A percentile compares a stretch with the other conserved stretches of the same genome.
Conservation (phyloP, 92 coral and sea anemone species). For the Scolanthus callimorphus region DNA sequence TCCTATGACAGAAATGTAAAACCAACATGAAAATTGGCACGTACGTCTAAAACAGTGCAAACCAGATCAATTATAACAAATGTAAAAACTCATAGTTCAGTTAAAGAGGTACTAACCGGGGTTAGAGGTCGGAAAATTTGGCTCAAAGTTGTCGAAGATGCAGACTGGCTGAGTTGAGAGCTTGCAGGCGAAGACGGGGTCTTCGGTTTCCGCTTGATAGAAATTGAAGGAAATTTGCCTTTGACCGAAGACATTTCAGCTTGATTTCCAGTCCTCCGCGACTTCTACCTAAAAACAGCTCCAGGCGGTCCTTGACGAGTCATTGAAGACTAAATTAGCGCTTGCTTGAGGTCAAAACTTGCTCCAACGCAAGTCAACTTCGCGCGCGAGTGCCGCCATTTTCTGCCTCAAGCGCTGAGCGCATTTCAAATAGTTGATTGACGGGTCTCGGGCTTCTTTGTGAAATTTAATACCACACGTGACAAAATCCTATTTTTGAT, state of each 20-base stretch:
- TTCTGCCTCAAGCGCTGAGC: too few species aligned
- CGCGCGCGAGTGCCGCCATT: conserved; percentile 37
- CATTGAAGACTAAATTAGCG: not conserved
- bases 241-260: conserved; percentile 66
- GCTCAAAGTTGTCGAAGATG: conserved; percentile 4
- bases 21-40: conserved; percentile 12
- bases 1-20: conserved; percentile 22
- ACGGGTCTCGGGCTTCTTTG: conserved; percentile 11
- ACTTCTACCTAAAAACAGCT: conserved; percentile 3
- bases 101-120: conserved; percentile 69
- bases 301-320: conserved; percentile 3
- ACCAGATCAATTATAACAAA: conserved; percentile 11
- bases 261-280: conserved; percentile 25
- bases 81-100: conserved; percentile 6
- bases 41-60: conserved; percentile 7
- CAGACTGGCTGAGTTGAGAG: conserved; percentile 12
- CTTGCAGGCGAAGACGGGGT: conserved; percentile 23
- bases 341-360: conserved; percentile 12
- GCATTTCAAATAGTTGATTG: conserved; percentile 23
- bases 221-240: conserved; percentile 69
- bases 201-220: conserved; percentile 67
- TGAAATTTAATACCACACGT: conserved; percentile 21
- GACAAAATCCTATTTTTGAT: conserved; percentile 9
- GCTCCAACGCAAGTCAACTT: conserved; percentile 6
- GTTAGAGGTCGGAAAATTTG: conserved; percentile 67